phyloP scores from a whole-genome alignment of 2,888 invertebrate genomes.

The Schizaphis graminum region DNA sequence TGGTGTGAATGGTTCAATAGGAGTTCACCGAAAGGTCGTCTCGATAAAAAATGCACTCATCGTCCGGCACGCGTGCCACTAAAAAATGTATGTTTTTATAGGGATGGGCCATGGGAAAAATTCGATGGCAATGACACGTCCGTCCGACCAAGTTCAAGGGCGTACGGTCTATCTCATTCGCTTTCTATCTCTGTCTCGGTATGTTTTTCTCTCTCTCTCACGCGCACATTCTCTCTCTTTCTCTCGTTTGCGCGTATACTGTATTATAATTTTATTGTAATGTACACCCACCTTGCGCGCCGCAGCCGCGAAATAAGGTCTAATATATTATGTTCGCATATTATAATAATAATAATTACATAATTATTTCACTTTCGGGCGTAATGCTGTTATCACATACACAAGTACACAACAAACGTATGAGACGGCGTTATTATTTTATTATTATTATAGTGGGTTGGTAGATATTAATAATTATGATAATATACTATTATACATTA shows the following conservation, averaged over 20 bases:
- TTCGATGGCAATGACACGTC: constrained; percentile 58
- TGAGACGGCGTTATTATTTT: not conserved
- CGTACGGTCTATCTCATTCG: constrained; percentile 25
- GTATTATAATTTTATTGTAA: not conserved
- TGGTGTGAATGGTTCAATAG: not conserved
- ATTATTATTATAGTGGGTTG: not conserved
- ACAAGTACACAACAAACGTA: not conserved
- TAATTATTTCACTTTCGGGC: constrained; percentile 30
- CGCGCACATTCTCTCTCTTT: not conserved
- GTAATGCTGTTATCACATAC: constrained; percentile 9
- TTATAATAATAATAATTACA: constrained; percentile 34
- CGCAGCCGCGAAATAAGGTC: not conserved
- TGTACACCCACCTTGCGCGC: constrained; percentile 10
- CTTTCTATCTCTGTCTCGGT: not conserved
- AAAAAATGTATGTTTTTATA: not conserved
- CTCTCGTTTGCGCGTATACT: not conserved
- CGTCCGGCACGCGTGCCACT: not conserved
- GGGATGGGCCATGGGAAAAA: constrained; percentile 45
- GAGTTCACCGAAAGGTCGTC: not conserved
- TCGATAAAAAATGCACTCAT: not conserved
- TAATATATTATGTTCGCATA: not conserved
- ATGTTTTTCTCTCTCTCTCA: not conserved
- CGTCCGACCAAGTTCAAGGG: constrained; percentile 63
- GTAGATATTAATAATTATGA: not conserved
- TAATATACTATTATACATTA: not conserved